phyloP scores from a whole-genome alignment of 1,140 invertebrate genomes.

The Tetramorium alpestre region DNA sequence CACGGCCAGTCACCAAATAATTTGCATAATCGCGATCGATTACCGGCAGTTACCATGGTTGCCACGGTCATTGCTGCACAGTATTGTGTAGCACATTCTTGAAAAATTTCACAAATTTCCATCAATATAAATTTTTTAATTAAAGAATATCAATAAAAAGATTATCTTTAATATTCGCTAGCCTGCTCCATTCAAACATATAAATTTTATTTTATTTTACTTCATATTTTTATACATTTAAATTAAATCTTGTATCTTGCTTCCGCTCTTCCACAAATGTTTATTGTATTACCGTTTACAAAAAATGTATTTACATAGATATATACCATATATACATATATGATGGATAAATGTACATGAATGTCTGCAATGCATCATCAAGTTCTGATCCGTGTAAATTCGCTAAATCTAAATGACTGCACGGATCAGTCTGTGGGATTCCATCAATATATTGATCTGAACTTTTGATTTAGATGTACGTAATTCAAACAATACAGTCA shows the following conservation, averaged over 20 bases:
- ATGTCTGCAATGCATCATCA: neutral
- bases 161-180: neutral
- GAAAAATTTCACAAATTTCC: constrained; percentile 60
- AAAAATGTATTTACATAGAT: neutral
- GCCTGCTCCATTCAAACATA: neutral
- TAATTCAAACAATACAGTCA: neutral
- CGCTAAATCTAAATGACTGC: neutral
- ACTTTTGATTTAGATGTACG: neutral
- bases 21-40: constrained; percentile 79
- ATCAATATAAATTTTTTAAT: neutral
- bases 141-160: neutral
- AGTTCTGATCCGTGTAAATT: neutral
- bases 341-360: neutral
- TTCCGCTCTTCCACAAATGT: neutral
- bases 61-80: constrained; percentile 48
- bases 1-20: constrained; percentile 77
- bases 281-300: neutral
- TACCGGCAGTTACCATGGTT: constrained; percentile 65
- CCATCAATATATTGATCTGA: neutral
- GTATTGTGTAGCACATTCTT: constrained; percentile 15
- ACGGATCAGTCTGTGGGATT: neutral
- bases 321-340: neutral
- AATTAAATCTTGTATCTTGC: neutral
- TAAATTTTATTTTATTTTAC: neutral
- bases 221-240: neutral